Base-by-base conservation (phyloP, 2,888 invertebrate species). In the Microplitis deprimator region DNA sequence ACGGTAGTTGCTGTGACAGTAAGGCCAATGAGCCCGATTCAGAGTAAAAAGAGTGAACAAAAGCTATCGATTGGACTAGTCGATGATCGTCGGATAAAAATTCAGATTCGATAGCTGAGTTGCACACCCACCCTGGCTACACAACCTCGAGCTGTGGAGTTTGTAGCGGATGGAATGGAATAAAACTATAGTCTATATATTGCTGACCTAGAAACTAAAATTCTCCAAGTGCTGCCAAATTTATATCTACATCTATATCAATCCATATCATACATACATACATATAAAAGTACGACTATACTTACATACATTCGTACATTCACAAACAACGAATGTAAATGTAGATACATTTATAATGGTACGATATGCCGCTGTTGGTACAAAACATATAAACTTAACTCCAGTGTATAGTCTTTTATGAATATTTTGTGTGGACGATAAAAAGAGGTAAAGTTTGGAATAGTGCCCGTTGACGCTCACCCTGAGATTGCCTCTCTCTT, bases 351-450 rank as follows among this genome's bases (percentile, higher is more conserved):
- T 77, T 68, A 77, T 73, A 73, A 73, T 77, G 73, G 41, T 20
- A 64, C 64, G 73, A 68, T 73, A 77, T 73, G 41, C 77, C 68
- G 73, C 50, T 68, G 73, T 65, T 41, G 29, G 68, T 76, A 67
- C 61, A 60, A 41, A 60, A 29, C 69, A 68, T 73, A 77, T 73
- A 77, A 73, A 77, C 73, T 77, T 74, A 38, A 50, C 60, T 65
- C 50, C 50, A 13, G 50, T 50, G 13, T 13, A 68, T 41, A 62
- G 64, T 77, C 73, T 77, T 77, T 73, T 77, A 77, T 77, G 77
- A 77, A 73, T 77, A 77, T 73, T 74, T 77, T 77, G 77, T 77
- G 73, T 59, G 20, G 50, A 39, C 70, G 73, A 77, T 77, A 77
- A 74, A 77, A 77, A 77, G 69, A 77, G 65, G 64, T 65, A 17